Conservation (phyloP, 2,888 invertebrate genomes). For the Dusona sp. region DNA sequence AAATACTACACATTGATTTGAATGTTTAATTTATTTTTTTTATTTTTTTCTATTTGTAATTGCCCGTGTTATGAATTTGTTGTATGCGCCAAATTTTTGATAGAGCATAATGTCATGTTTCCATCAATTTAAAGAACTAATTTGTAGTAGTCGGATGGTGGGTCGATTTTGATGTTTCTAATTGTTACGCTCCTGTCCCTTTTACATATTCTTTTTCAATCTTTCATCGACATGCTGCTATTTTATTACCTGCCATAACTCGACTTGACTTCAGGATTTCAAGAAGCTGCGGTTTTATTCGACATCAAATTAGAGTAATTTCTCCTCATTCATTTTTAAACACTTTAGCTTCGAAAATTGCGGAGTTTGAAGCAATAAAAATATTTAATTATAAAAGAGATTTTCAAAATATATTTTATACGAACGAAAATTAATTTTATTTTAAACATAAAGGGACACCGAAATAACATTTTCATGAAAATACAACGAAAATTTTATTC, state of each 20-base stretch:
- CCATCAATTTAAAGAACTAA: too few species aligned
- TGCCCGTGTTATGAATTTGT: neutral
- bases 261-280: neutral
- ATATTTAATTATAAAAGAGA: conserved; percentile 1
- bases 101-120: neutral
- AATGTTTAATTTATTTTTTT: neutral
- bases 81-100: neutral
- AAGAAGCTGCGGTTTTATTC: neutral
- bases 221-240: neutral
- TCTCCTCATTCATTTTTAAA: neutral
- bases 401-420: neutral
- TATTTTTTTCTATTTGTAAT: neutral
- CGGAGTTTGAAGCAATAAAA: neutral
- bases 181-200: neutral
- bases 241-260: neutral
- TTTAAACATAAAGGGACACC: neutral
- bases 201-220: neutral
- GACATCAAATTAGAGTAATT: neutral
- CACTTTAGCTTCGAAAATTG: neutral
- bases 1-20: neutral
- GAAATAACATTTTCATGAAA: neutral
- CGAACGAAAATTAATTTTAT: neutral
- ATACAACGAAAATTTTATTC: too few species aligned
- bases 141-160: too few species aligned
- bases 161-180: neutral